These are phyloP conservation scores for Luperina testacea DNA, from an alignment of 2,888 invertebrate genomes.

Conservation along the genomic window DNA sequence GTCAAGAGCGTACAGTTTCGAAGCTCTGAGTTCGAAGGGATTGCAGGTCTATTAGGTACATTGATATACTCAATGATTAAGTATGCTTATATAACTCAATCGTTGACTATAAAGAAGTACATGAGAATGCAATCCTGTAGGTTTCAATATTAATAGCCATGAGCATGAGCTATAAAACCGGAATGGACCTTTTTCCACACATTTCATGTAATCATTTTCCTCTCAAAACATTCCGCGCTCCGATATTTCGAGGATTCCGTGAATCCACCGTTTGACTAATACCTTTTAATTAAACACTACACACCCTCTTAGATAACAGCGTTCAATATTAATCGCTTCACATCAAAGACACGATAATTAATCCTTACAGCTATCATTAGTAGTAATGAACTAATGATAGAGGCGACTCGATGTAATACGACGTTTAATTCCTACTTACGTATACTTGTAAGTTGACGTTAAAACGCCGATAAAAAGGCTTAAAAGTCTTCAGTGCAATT, in stretches of 20 bases:
- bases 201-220: slow-evolving; percentile 4
- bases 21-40: too few relatives aligned
- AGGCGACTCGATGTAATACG: slow-evolving; percentile 39
- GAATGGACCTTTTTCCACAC: slow-evolving; percentile 5
- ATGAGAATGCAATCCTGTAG: background rate
- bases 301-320: slow-evolving; percentile 22
- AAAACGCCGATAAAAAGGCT: slow-evolving; percentile 15
- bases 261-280: slow-evolving; percentile 49
- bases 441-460: slow-evolving; percentile 8
- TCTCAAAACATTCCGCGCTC: slow-evolving; percentile 61
- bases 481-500: background rate
- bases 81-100: background rate
- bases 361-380: slow-evolving; percentile 32
- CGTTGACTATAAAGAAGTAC: background rate
- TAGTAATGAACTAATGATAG: slow-evolving; percentile 37
- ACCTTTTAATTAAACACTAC: slow-evolving; percentile 43
- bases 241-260: slow-evolving; percentile 70
- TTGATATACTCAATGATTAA: too few relatives aligned
- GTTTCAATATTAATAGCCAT: slow-evolving; percentile 2
- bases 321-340: slow-evolving; percentile 40
- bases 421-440: slow-evolving; percentile 31
- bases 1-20: background rate
- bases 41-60: too few relatives aligned
- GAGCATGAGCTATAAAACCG: background rate
- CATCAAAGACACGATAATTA: slow-evolving; percentile 47